phyloP scores from a whole-genome alignment of 2,113 vertebrate species.

The Aleadryas rufinucha region DNA sequence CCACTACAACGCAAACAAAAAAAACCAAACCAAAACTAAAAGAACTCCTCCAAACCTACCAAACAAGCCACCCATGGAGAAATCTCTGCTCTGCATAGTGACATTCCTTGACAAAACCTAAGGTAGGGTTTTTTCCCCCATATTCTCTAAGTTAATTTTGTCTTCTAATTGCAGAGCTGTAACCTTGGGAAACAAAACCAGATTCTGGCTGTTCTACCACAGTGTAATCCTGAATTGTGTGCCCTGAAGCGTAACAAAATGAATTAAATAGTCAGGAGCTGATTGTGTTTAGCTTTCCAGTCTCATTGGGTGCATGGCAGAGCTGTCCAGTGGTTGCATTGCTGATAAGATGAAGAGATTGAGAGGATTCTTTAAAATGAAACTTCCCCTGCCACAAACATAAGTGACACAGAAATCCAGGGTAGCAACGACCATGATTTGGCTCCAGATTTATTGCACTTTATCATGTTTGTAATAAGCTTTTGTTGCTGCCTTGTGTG shows the following conservation, averaged over 20 bases:
- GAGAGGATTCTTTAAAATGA: not conserved
- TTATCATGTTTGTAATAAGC: not conserved
- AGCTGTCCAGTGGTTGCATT: not conserved
- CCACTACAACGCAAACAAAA: not conserved
- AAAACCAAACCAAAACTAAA: not conserved
- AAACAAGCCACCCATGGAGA: not conserved
- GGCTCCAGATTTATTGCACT: not conserved
- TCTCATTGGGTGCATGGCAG: not conserved
- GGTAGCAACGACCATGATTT: accelerated
- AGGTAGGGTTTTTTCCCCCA: accelerated
- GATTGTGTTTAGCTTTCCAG: not conserved
- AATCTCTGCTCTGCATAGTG: not conserved
- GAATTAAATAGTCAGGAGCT: not conserved
- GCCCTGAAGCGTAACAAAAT: not conserved
- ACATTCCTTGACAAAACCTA: not conserved
- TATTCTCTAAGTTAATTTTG: not conserved
- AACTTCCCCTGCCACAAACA: not conserved
- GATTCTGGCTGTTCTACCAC: not conserved
- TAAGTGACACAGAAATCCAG: not conserved
- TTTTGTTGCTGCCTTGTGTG: not conserved
- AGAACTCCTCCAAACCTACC: not conserved
- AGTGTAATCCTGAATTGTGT: not conserved
- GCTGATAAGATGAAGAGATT: not conserved
- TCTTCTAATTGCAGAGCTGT: not conserved
- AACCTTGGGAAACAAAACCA: not conserved